Evolutionary conservation across 2,888 invertebrate genomes (phyloP), one percentile per base, ranked within the genome.

Genomic region (Ecdyonurus torrentis): DNA sequence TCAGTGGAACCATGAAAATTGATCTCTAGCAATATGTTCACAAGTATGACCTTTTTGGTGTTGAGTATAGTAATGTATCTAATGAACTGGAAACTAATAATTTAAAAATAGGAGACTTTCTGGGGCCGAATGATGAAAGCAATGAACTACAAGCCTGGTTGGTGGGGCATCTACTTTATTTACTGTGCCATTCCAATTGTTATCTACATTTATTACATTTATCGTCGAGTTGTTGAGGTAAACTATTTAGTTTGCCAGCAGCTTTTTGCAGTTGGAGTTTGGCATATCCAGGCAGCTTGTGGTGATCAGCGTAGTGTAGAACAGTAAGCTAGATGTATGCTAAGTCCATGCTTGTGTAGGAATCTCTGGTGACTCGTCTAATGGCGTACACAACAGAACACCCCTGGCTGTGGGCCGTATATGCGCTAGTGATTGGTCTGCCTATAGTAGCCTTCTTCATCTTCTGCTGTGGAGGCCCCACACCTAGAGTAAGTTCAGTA

Each of bases 381-480:
- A 79, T 89, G 70, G 81, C 83, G 72, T 84, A 85, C 72, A 87
- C 91, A 66, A 86, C 87, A 69, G 87, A 90, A 66, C 84, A 90
- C 73, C 96, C 96, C 25, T 91, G 92, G 87, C 79, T 94, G 70
- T 96, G 91, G 87, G 91, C 84, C 60, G 85, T 92, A 62, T 88
- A 88, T 77, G 81, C 92, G 71, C 76, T 94, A 68, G 82, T 84
- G 64, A 76, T 87, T 70, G 87, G 90, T 71, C 76, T 93, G 64
- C 84, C 94, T 60, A 80, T 95, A 71, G 85, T 90, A 62, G 77
- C 89, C 70, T 74, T 88, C 72, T 81, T 91, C 70, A 91, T 91
- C 76, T 83, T 86, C 74, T 91, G 91, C 80, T 93, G 89, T 77
- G 68, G 69, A 58, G 81, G 80, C 65, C 74, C 79, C 61, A 75